Base-by-base conservation (phyloP, 2,113 vertebrate species). In the Petrocephalus zakoni region DNA sequence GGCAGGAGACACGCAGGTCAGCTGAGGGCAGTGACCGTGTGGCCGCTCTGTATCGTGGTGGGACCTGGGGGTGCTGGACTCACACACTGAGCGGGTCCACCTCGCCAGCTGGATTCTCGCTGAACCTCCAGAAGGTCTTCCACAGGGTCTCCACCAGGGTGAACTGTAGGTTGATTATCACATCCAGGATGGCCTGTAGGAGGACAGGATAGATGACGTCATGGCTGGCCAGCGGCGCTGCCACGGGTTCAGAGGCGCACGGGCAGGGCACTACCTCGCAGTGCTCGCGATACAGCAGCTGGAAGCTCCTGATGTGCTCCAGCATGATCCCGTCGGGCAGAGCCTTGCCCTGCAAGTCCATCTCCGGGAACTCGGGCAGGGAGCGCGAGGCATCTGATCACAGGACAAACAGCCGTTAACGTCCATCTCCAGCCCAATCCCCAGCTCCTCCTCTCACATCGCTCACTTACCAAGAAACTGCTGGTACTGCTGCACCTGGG, bases 101-200 rank as follows among this genome's bases (percentile, higher is more conserved):
- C 85, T 97, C 96, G 0, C 90, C 95, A 92, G 93, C 94, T 92
- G 96, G 97, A 90, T 92, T 94, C 89, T 95, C 93, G 89, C 95
- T 97, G 94, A 96, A 97, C 92, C 97, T 95, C 97, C 97, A 98
- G 93, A 98, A 98, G 34, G 95, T 97, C 91, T 98, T 98, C 97
- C 97, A 98, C 72, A 98, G 93, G 0, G 97, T 97, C 94, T 98
- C 97, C 52, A 98, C 97, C 68, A 98, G 95, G 4, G 96, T 96
- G 91, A 98, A 98, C 94, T 98, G 97, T 89, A 98, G 95, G 93
- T 98, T 98, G 88, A 98, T 94, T 95, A 98, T 97, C 91, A 98
- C 97, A 0, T 98, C 97, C 87, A 98, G 94, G 46, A 98, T 96
- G 42, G 97, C 97, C 97, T 98, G 90, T n/a, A 19, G 47, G 4